Base-by-base conservation (phyloP, 2,888 invertebrate genomes). In the Troides oblongomaculatus region DNA sequence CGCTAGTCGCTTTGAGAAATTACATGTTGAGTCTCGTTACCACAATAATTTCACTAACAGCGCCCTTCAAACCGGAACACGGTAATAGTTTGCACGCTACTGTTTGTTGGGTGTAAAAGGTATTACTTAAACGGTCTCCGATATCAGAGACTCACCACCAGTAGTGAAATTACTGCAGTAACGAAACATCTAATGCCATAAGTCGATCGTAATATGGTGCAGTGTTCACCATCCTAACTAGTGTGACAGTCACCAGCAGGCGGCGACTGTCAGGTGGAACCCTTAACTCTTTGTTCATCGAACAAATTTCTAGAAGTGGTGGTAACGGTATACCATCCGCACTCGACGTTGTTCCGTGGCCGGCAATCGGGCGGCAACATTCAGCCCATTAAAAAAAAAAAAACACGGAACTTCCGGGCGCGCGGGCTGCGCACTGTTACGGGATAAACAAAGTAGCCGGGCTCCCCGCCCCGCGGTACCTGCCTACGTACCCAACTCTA, bases 381-480 rank as follows among this genome's bases (percentile, higher is more conserved):
- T 62, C n/a, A 63, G 30, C 59, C 50, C 59, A 50, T 59, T 63
- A 46, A 68, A 63, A 68, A 63, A 43, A 57, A 63, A 50, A 39
- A 39, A 7, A 10, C 0, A 4, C 3, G 30, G 8, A 39, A 39
- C 39, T 62, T 57, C 62, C 62, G 56, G 10, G 43, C 62, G 18
- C 58, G 56, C 68, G 68, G 39, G 57, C 57, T 18, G 43, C 62
- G 57, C 12, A 60, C 70, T 56, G 70, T 70, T 70, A 67, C 64
- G 70, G 70, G 64, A 70, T 69, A 69, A 64, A 64, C 70, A 70
- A 64, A 67, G 63, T 66, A 66, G 63, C 63, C 39, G 5, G 60
- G 30, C 63, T 46, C 68, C 59, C 58, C 43, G 66, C 70, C n/a
- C 53, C 64, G 66, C 66, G 58, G 46, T 67, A 70, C 70, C 70